A percentile compares a stretch with the other conserved stretches of the same genome.
phyloP scores from a whole-genome alignment of 2,888 invertebrate species.

The Dryobota labecula region DNA sequence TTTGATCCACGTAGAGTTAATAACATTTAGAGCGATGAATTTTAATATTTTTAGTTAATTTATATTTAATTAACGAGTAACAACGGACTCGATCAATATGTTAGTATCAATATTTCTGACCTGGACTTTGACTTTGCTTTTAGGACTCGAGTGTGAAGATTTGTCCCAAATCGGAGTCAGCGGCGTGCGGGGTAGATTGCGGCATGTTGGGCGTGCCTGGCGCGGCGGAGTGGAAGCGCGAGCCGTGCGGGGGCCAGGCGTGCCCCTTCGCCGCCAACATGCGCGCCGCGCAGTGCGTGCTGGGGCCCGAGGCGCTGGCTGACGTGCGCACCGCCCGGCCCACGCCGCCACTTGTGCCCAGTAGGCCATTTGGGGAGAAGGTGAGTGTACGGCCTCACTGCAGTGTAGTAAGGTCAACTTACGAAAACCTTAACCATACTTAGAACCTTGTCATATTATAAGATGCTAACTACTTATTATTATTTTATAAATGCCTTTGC shows the following conservation, averaged over 20 bases:
- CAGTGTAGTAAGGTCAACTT: neutral
- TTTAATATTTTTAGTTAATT: too few species aligned
- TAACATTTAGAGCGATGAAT: too few species aligned
- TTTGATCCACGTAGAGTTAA: too few species aligned
- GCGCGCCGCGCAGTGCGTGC: slow-evolving; percentile 82
- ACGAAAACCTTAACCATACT: neutral
- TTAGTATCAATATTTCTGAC: too few species aligned
- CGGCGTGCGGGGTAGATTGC: slow-evolving; percentile 76
- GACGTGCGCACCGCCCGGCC: slow-evolving; percentile 37
- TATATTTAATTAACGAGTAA: too few species aligned
- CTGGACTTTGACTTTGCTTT: neutral
- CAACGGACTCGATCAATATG: too few species aligned
- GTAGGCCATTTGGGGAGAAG: slow-evolving; percentile 45
- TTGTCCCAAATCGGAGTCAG: slow-evolving; percentile 73
- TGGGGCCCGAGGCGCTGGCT: slow-evolving; percentile 75
- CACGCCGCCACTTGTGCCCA: slow-evolving; percentile 39
- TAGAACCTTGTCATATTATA: slow-evolving; percentile 4
- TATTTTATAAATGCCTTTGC: too few species aligned
- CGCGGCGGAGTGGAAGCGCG: slow-evolving; percentile 67
- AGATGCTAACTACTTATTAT: neutral
- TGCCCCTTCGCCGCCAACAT: slow-evolving; percentile 75
- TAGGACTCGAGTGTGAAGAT: neutral
- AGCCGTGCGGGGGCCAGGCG: slow-evolving; percentile 72
- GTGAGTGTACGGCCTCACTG: neutral
- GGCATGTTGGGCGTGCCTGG: slow-evolving; percentile 68